Evolutionary conservation across 2,888 invertebrate genomes (phyloP).

Genomic region (Megalurothrips usitatus): DNA sequence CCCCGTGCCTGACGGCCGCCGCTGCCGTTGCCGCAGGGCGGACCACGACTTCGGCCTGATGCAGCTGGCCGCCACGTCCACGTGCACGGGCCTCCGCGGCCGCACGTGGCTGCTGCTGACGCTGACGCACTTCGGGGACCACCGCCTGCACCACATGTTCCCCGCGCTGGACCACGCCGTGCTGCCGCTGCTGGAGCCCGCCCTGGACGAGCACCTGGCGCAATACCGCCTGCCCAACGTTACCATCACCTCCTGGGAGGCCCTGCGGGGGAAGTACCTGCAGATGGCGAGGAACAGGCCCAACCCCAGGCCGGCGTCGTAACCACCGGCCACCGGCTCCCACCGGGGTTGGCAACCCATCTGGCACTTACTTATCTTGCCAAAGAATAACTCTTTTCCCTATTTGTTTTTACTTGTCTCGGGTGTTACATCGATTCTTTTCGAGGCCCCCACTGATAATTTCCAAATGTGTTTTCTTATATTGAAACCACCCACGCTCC

Average conservation of each 20-base stretch:
- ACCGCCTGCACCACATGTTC: constrained; percentile 73
- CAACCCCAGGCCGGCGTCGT: constrained; percentile 41
- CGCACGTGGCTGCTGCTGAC: constrained; percentile 55
- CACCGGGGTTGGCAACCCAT: no score
- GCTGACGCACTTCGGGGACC: constrained; percentile 71
- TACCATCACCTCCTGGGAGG: constrained; percentile 52
- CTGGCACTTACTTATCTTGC: no score
- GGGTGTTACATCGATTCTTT: no score
- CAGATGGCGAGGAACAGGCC: constrained; percentile 53
- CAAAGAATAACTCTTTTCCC: no score
- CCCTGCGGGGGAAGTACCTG: constrained; percentile 62
- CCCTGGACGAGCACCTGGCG: constrained; percentile 57
- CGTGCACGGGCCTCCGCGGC: constrained; percentile 62
- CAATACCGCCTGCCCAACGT: constrained; percentile 57
- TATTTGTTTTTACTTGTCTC: no score
- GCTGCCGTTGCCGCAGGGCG: constrained; percentile 38
- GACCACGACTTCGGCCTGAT: constrained; percentile 69
- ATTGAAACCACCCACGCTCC: no score
- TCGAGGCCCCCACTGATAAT: no score
- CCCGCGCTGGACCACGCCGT: constrained; percentile 75
- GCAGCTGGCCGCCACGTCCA: constrained; percentile 69
- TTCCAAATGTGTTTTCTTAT: no score
- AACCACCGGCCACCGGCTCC: no score
- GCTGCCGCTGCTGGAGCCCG: constrained; percentile 60
- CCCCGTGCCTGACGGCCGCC: neutral